A percentile compares a stretch with the other conserved stretches of the same genome.
phyloP scores from a whole-genome alignment of 2,797 vertebrate genomes.

The Intellagama lesueurii region DNA sequence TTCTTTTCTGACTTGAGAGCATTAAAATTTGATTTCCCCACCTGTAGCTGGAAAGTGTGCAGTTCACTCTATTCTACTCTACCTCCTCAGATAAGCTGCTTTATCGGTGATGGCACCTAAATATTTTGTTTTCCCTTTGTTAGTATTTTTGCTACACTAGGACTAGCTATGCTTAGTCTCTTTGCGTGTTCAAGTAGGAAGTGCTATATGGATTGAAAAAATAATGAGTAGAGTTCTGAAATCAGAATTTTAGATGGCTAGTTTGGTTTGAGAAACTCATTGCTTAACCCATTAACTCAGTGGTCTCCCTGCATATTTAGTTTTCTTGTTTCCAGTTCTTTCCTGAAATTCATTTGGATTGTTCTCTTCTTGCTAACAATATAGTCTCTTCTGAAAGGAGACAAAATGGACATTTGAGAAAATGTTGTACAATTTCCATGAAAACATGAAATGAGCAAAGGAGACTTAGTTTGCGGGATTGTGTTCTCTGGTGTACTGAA shows the following conservation, averaged over 20 bases:
- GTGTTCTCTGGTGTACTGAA: neutral
- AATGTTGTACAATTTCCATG: neutral
- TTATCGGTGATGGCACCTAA: neutral
- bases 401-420: neutral
- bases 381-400: neutral
- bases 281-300: neutral
- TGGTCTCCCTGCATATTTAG: neutral
- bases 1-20: neutral
- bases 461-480: neutral
- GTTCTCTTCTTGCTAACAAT: neutral
- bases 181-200: neutral
- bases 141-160: too few relatives aligned
- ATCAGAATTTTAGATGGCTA: neutral
- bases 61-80: neutral
- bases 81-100: neutral
- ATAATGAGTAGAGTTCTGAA: neutral
- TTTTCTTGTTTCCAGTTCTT: neutral
- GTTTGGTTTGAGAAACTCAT: neutral
- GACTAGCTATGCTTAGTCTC: neutral
- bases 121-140: neutral
- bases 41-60: neutral
- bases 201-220: neutral
- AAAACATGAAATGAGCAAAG: neutral
- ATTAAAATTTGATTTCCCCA: neutral
- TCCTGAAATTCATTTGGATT: neutral